Conservation (phyloP, 2,888 invertebrate genomes). For the Lagria hirta region DNA sequence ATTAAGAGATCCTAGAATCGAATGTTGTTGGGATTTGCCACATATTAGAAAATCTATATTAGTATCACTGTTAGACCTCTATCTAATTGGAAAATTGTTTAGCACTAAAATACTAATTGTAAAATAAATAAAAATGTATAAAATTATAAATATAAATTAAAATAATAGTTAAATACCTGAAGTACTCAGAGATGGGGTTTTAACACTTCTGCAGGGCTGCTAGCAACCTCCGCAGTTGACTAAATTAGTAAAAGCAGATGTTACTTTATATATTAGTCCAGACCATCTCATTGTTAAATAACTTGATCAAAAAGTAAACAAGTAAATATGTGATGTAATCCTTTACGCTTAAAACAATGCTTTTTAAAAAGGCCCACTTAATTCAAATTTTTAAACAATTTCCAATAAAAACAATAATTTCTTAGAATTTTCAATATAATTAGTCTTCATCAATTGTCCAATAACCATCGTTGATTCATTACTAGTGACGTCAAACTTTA, state of each 20-base stretch:
- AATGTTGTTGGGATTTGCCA: too few species aligned
- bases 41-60: too few species aligned
- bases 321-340: slow-evolving; percentile 35
- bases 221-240: slow-evolving; percentile 47
- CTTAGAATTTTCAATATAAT: neutral
- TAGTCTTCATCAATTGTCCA: too few species aligned
- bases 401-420: neutral
- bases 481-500: too few species aligned
- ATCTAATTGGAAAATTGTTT: slow-evolving; percentile 33
- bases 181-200: slow-evolving; percentile 41
- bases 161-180: slow-evolving; percentile 35
- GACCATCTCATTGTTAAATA: slow-evolving; percentile 45
- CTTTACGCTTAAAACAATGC: slow-evolving; percentile 12
- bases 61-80: too few species aligned
- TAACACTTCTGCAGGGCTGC: slow-evolving; percentile 46
- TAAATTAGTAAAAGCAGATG: slow-evolving; percentile 42
- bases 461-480: too few species aligned
- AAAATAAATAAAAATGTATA: slow-evolving; percentile 9
- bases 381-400: neutral
- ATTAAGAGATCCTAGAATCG: too few species aligned
- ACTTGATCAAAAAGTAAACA: slow-evolving; percentile 47
- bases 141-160: slow-evolving; percentile 1
- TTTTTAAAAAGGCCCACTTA: too few species aligned
- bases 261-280: slow-evolving; percentile 45
- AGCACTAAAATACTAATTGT: slow-evolving; percentile 26